Base-by-base conservation (phyloP, 2,888 invertebrate species). In the Cetonia aurata region DNA sequence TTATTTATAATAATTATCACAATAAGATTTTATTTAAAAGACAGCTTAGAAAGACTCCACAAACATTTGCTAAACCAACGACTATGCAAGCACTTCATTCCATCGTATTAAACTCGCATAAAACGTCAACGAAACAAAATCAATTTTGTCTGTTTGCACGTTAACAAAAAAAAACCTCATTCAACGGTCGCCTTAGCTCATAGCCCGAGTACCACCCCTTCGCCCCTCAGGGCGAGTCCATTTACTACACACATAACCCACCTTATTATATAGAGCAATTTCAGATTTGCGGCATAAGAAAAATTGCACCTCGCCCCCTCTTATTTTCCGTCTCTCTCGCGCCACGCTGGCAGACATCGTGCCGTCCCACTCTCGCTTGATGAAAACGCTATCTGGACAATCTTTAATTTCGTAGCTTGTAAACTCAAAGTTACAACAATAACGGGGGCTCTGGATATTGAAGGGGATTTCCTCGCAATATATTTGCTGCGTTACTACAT, bases 301-400 rank as follows among this genome's bases (percentile, higher is more conserved):
- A 81, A 81, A 81, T 81, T 81, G 78, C 79, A 79, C 80, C 79
- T 79, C 79, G 78, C 78, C 78, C 25, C 78, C 80, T 80, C 75
- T 74, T 72, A 73, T 72, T 67, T 73, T 73, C 73, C 74, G 67
- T 79, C 76, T 77, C 74, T 60, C 66, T 79, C 74, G 70, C 75
- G 80, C 77, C 73, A 79, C 77, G 80, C 6, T 8, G 82, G 60
- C 50, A 56, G 56, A 53, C 82, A 82, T 81, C 82, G 83, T 69
- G 62, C 71, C 72, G 83, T 87, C 85, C 84, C 82, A 79, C 79
- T 83, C 80, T 78, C 79, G 80, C 81, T 83, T 86, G 87, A 88
- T 87, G 86, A 87, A 86, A 86, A 83, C 85, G 86, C 87, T 88
- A 88, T 88, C 88, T 85, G 86, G 85, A 85, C 86, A 85, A 88